Conservation (phyloP, 64 coral and sea anemone species). For the Stichodactyla mertensii region DNA sequence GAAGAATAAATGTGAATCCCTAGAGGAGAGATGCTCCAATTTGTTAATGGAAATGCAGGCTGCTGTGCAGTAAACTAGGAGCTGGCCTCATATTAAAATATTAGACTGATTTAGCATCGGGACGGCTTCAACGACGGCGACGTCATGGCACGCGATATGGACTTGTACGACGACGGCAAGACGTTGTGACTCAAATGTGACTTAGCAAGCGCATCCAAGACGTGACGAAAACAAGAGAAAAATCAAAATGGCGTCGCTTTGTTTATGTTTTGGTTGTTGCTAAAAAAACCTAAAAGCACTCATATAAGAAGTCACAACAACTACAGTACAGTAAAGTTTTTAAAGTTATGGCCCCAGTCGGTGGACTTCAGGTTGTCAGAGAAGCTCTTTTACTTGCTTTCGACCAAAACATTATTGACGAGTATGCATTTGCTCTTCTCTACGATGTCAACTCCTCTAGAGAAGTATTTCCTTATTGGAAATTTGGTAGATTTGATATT, state of each 20-base stretch:
- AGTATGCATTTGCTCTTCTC: conserved; percentile 37
- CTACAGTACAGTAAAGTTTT: background rate
- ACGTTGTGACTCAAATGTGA: background rate
- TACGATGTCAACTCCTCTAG: conserved; percentile 19
- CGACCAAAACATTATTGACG: conserved; percentile 32
- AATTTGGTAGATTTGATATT: background rate
- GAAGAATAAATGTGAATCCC: no score
- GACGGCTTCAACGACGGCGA: background rate
- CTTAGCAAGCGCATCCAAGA: background rate
- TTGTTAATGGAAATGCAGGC: no score
- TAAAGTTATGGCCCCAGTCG: background rate
- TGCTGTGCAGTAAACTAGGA: no score
- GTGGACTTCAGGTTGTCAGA: conserved; percentile 8
- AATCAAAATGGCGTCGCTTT: background rate
- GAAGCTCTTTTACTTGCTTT: conserved; percentile 32
- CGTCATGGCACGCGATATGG: background rate
- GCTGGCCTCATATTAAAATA: no score
- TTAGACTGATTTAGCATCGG: background rate
- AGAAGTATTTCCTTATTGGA: conserved; percentile 14
- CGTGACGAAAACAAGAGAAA: background rate
- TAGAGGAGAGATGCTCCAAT: no score
- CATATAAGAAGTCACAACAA: background rate
- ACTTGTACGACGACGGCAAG: background rate
- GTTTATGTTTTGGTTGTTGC: background rate
- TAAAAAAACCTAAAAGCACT: background rate